Base-by-base conservation (phyloP, 1,140 invertebrate genomes). In the Lasioglossum baleicum region DNA sequence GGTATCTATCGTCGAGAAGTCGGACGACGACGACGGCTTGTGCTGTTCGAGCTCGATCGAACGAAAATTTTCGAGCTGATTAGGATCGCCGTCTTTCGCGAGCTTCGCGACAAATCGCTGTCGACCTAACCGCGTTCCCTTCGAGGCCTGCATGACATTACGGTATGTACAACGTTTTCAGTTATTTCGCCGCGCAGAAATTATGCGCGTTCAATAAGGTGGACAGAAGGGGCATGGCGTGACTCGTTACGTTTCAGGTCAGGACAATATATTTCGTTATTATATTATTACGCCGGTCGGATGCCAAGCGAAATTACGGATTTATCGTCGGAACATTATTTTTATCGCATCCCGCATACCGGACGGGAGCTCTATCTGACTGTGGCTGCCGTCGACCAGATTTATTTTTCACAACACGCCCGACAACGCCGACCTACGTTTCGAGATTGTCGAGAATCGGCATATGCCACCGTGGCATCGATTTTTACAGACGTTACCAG, bases 231-330 rank as follows among this genome's bases (percentile, higher is more conserved):
- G 76, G 80, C 77, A 58, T 91, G 85, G 91, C 91, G 91, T 92
- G 91, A 92, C 91, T 91, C 87, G 63, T 87, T 87, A 87, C 88
- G 82, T 91, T 92, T 82, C 91, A 91, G 90, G 91, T 91, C 91
- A 91, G 75, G 83, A 91, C 90, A 86, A 91, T 92, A 92, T 91
- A 91, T 92, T 91, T 91, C 79, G 85, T 90, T 89, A 91, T 91
- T 91, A 90, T 91, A 90, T 91, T 91, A 90, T 92, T 90, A 91
- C 82, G 80, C 72, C 68, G 60, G 83, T 68, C 69, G 83, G 68
- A 73, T 68, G 69, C 61, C 73, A 82, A 83, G 81, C 78, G 86
- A 79, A 76, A 81, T 85, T 80, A 75, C 68, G 73, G 90, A 90
- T 90, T 90, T 91, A 89, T 90, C 86, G 88, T 69, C 40, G n/a